Conservation (phyloP, 2,888 invertebrate species). For the Dicyrtomina minuta region DNA sequence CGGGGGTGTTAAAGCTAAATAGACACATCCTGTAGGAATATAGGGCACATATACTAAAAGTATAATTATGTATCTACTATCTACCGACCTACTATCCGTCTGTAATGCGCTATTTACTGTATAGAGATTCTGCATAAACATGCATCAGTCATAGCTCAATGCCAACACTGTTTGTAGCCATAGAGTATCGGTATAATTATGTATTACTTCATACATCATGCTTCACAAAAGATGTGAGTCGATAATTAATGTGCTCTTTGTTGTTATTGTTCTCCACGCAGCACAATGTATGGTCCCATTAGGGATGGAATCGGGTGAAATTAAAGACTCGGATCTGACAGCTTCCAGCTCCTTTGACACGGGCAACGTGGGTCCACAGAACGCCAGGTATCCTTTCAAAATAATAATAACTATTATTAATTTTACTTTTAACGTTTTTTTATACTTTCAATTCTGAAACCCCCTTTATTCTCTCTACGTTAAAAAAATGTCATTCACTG, state of each 20-base stretch:
- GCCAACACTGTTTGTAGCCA: no score
- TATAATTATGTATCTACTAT: neutral
- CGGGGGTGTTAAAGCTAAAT: neutral
- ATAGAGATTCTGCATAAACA: no score
- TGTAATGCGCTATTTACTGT: no score
- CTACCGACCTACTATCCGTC: no score
- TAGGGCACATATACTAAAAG: neutral
- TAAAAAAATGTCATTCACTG: neutral
- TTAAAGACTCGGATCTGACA: slow-evolving; percentile 65
- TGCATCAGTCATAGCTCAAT: no score
- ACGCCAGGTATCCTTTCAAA: slow-evolving; percentile 63
- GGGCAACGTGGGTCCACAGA: slow-evolving; percentile 66
- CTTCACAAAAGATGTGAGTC: no score
- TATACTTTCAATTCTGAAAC: neutral
- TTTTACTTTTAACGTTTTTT: neutral
- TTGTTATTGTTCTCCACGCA: slow-evolving; percentile 53
- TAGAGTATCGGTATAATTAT: no score
- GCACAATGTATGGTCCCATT: slow-evolving; percentile 64
- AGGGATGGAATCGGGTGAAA: slow-evolving; percentile 67
- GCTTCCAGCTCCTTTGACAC: slow-evolving; percentile 68
- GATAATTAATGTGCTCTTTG: slow-evolving; percentile 24
- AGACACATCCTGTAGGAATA: neutral
- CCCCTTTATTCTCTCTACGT: neutral
- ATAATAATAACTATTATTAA: neutral
- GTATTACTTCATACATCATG: no score